phyloP scores from a whole-genome alignment of 2,113 vertebrate species.

The Ciconia stormi region DNA sequence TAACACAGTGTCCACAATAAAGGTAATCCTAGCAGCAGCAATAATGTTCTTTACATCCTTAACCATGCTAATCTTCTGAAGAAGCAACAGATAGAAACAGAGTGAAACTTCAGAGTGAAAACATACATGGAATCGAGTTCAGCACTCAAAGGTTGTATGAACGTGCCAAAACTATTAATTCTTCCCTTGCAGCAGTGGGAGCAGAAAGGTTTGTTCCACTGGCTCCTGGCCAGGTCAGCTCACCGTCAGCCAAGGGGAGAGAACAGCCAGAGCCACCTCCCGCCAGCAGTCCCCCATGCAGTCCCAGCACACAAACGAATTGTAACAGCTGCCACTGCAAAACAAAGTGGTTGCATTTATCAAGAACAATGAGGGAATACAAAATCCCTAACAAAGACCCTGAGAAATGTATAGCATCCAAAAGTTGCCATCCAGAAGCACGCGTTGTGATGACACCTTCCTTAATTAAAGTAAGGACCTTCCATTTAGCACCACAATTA shows the following conservation, averaged over 20 bases:
- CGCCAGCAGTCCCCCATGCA: neutral
- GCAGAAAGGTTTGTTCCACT: constrained; percentile 34
- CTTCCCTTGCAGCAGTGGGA: neutral
- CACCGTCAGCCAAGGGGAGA: neutral
- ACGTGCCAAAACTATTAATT: constrained; percentile 3
- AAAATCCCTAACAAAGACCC: constrained; percentile 21
- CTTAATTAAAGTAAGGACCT: constrained; percentile 23
- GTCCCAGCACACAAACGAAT: neutral
- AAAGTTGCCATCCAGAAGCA: neutral
- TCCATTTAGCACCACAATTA: neutral
- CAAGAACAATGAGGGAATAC: constrained; percentile 16
- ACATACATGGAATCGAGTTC: neutral
- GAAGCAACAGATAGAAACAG: neutral
- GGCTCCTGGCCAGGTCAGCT: neutral
- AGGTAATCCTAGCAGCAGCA: neutral
- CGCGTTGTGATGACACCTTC: neutral
- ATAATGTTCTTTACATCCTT: neutral
- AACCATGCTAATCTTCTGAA: neutral
- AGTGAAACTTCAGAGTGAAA: neutral
- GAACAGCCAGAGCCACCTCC: neutral
- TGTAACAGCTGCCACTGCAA: constrained; percentile 39
- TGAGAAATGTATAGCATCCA: constrained; percentile 32
- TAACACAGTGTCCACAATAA: neutral
- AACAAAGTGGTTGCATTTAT: neutral
- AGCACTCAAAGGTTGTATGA: neutral